Evolutionary conservation across 2,797 vertebrate genomes (phyloP).

Genomic region (Neostethus bicornis): DNA sequence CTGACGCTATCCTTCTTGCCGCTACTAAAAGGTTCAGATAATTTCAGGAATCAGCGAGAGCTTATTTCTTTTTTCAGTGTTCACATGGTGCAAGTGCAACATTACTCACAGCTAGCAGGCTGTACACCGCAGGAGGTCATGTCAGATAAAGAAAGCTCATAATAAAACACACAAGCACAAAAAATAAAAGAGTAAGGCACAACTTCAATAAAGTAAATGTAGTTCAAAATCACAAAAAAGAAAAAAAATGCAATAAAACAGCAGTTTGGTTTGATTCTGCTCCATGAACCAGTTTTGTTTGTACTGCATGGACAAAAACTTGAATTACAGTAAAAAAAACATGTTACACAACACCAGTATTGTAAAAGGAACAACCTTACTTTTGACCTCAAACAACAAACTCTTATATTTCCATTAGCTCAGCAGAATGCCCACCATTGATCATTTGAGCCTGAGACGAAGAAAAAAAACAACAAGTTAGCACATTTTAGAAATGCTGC

Average conservation of each 20-base stretch:
- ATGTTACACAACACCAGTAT: conserved; percentile 54
- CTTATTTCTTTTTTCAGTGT: no score
- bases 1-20: no score
- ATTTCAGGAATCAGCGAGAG: no score
- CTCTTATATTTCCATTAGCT: conserved; percentile 67
- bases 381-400: conserved; percentile 53
- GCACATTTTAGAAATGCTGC: conserved; percentile 49
- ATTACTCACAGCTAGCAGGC: neutral
- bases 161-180: neutral
- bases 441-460: conserved; percentile 57
- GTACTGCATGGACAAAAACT: conserved; percentile 25
- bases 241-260: neutral
- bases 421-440: conserved; percentile 61
- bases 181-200: neutral
- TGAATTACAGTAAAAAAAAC: conserved; percentile 42
- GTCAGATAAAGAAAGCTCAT: neutral
- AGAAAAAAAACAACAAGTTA: conserved; percentile 59
- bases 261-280: conserved; percentile 8
- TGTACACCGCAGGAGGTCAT: neutral
- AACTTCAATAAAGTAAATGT: neutral
- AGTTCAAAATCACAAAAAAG: no score
- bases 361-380: conserved; percentile 47
- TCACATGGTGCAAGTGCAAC: neutral
- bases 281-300: neutral
- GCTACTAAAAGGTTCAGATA: no score